Evolutionary conservation across 2,113 vertebrate genomes (phyloP).

Genomic region (Chaenocephalus aceratus): DNA sequence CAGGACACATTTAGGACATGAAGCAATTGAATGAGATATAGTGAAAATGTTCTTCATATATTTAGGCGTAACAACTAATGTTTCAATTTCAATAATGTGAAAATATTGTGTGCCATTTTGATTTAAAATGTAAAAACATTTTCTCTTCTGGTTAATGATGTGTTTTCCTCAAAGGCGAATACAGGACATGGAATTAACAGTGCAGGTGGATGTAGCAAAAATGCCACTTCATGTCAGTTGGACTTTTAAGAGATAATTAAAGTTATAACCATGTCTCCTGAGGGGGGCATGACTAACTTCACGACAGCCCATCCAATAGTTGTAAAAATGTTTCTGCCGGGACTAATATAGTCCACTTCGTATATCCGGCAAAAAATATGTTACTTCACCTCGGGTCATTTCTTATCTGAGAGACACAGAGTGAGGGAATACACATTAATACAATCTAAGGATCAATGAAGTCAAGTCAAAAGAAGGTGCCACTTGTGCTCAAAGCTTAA

Average conservation of each 20-base stretch:
- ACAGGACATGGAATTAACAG: not conserved
- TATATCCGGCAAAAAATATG: not conserved
- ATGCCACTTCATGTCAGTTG: not conserved
- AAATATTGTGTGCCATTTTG: not conserved
- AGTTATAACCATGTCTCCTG: not conserved
- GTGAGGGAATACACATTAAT: conserved; percentile 1
- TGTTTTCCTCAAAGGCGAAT: not conserved
- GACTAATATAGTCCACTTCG: not conserved
- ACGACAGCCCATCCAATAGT: not conserved
- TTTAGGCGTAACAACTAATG: not conserved
- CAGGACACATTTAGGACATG: not conserved
- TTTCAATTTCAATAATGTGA: not conserved
- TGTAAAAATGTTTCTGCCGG: not conserved
- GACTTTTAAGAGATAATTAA: not conserved
- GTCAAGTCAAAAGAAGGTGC: conserved; percentile 23
- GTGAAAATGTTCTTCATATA: not conserved
- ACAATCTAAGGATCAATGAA: conserved; percentile 31
- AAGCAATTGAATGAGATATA: not conserved
- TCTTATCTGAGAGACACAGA: not conserved
- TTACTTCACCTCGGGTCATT: conserved; percentile 22
- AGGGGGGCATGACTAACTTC: not conserved
- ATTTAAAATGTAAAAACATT: not conserved
- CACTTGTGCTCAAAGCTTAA: conserved; percentile 30
- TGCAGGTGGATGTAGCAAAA: not conserved
- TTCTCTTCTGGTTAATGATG: not conserved